A percentile compares a stretch with the other conserved stretches of the same genome.
Conservation (phyloP, 2,113 vertebrate species). For the Lanius collurio region DNA sequence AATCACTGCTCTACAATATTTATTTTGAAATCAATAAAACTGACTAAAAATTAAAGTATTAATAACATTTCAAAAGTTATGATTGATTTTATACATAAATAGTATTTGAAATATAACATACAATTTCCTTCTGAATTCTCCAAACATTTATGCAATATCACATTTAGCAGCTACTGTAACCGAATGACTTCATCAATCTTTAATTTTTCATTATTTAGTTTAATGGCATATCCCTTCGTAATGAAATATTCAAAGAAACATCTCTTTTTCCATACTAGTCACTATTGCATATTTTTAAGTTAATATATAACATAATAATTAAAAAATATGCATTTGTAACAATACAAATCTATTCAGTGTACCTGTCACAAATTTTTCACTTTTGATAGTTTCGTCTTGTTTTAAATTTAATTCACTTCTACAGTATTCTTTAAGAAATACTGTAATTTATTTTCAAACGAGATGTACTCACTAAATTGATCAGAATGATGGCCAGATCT, state of each 20-base stretch:
- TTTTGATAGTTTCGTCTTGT: neutral
- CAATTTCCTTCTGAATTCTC: neutral
- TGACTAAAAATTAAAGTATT: neutral
- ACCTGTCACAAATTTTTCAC: neutral
- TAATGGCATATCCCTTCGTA: neutral
- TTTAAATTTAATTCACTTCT: neutral
- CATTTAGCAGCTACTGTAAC: neutral
- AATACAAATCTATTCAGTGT: neutral
- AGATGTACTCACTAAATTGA: neutral
- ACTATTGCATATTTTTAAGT: neutral
- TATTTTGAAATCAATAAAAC: neutral
- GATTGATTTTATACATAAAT: neutral
- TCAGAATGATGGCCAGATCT: neutral
- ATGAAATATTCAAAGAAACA: neutral
- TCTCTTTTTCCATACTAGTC: neutral
- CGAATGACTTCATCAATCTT: neutral
- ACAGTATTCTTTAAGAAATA: neutral
- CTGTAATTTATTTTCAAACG: neutral
- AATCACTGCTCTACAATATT: neutral
- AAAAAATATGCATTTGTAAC: neutral
- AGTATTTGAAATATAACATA: neutral
- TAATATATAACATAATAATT: neutral
- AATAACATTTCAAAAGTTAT: neutral
- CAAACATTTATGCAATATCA: neutral
- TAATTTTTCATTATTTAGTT: neutral